Base-by-base conservation (phyloP, 1,140 invertebrate species). In the Drosophila athabasca region DNA sequence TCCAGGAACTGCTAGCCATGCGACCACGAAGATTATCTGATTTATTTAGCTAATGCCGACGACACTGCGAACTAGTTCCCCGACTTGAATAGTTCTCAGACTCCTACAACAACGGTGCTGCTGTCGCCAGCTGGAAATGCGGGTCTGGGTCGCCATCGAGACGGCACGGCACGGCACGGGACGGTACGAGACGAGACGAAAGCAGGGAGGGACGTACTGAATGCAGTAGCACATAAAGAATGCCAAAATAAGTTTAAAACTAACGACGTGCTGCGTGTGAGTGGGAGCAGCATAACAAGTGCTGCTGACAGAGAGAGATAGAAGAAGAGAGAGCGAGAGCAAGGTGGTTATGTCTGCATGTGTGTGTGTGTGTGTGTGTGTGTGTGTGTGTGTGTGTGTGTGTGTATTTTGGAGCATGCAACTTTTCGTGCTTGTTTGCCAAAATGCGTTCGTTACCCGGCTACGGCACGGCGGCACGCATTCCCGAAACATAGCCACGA, bases 171-270 rank as follows among this genome's bases (percentile, higher is more conserved):
- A 48, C 35, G 43, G 31, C 24, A 39, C 48, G 59, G 41, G 41
- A 8, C 29, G 60, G 62, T 48, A 72, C 78, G 60, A 70, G 66
- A 72, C 78, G 60, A 70, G 66, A 62, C 66, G 75, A 77, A 26
- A 5, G 24, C 4, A 13, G 11, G 35, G 35, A 39, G 11, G 11
- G 75, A 81, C 68, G 74, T 59, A 74, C 69, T 77, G 79, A 82
- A 82, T 82, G 80, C 81, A 77, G 69, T 26, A 65, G 75, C 74
- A 82, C 78, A 88, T 87, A 88, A 87, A 88, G 83, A 87, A 87
- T 80, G 78, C 83, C 75, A 88, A 87, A 87, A 87, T 82, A 88
- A 87, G 82, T 87, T 88, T 76, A 72, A 88, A 88, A 82, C 82
- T 87, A 87, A 88, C 82, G 82, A 78, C 72, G 62, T 59, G 51